Evolutionary conservation across 2,797 vertebrate species (phyloP).

Genomic region (Sebastolobus alascanus): DNA sequence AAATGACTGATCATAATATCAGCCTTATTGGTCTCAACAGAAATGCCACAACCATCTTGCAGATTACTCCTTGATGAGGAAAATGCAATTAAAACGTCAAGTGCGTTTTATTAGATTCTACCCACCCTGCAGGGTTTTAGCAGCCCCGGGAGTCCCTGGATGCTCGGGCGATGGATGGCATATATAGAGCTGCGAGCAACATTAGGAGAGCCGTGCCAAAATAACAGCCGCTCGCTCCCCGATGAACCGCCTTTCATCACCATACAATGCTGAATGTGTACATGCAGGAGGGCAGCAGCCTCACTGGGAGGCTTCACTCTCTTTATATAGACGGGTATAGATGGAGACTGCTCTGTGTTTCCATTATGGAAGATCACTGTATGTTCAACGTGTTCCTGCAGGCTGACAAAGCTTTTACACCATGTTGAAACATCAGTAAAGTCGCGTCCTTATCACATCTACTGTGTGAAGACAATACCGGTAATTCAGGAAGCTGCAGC

Average conservation of each 20-base stretch:
- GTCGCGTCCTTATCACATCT: too few species aligned
- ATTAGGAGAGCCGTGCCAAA: conserved; percentile 62
- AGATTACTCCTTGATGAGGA: conserved; percentile 88
- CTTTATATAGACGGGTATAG: neutral
- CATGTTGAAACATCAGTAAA: neutral
- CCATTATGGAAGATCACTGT: neutral
- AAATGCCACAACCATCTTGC: conserved; percentile 81
- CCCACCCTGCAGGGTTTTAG: conserved; percentile 78
- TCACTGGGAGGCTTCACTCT: neutral
- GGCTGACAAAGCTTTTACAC: neutral
- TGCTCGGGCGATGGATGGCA: conserved; percentile 67
- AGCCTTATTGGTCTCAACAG: conserved; percentile 85
- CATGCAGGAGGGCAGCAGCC: neutral
- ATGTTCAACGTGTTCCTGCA: neutral
- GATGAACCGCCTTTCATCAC: conserved; percentile 56
- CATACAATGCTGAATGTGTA: conserved; percentile 24
- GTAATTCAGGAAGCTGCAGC: neutral
- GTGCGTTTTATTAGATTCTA: conserved; percentile 86
- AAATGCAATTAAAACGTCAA: conserved; percentile 88
- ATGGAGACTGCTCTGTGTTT: neutral
- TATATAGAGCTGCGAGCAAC: conserved; percentile 65
- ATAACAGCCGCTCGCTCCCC: conserved; percentile 66
- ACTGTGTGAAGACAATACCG: neutral
- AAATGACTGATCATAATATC: conserved; percentile 85
- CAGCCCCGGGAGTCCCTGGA: conserved; percentile 70